These are phyloP conservation scores for Apodemia mormo DNA, from an alignment of 2,888 invertebrate genomes.

Conservation along the genomic window DNA sequence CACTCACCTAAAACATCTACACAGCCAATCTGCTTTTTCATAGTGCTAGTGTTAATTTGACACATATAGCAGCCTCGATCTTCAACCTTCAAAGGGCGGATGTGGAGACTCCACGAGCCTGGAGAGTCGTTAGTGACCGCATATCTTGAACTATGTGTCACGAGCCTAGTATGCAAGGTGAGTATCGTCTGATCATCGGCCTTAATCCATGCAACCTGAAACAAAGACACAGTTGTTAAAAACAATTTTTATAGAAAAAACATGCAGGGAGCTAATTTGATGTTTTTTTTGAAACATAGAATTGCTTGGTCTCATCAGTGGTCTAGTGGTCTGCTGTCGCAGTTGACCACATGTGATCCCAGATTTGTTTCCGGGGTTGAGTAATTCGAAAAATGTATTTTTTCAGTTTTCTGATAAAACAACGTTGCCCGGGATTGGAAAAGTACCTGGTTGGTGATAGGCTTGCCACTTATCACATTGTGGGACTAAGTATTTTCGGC, in stretches of 20 bases:
- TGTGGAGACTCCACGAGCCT: conserved; percentile 87
- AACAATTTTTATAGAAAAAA: too few species aligned
- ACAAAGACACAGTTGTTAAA: conserved; percentile 6
- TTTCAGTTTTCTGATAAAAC: too few species aligned
- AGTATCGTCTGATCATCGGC: conserved; percentile 89
- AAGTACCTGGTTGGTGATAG: too few species aligned
- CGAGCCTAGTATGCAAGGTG: conserved; percentile 87
- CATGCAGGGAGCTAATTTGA: too few species aligned
- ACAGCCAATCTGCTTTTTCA: conserved; percentile 90
- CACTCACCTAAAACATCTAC: conserved; percentile 87
- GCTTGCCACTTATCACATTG: too few species aligned
- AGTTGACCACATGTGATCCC: background rate
- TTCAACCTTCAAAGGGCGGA: conserved; percentile 86
- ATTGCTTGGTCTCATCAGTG: too few species aligned
- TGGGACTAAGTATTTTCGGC: too few species aligned
- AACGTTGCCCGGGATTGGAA: too few species aligned
- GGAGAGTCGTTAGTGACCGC: conserved; percentile 86
- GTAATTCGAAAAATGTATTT: too few species aligned
- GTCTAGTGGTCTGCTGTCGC: too few species aligned
- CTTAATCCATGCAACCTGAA: conserved; percentile 88
- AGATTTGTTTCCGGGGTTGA: too few species aligned
- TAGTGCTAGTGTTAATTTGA: conserved; percentile 88
- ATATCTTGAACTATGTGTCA: conserved; percentile 88
- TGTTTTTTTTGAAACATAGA: too few species aligned
- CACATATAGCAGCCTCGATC: conserved; percentile 92